phyloP scores from a whole-genome alignment of 2,797 vertebrate genomes.

The Tapirus indicus region DNA sequence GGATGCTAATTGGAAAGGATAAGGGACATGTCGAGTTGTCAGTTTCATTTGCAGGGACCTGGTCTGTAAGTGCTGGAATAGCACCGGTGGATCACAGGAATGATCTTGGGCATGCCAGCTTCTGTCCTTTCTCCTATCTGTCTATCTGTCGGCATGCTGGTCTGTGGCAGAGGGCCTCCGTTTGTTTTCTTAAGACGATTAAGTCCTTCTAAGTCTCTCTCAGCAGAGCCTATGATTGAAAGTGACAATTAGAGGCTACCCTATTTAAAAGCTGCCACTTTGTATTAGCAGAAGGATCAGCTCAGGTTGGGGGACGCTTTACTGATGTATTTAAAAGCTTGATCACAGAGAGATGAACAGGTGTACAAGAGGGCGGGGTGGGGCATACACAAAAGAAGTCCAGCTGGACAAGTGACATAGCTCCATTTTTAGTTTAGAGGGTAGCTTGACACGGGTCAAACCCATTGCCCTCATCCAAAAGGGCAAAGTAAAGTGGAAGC shows the following conservation, averaged over 20 bases:
- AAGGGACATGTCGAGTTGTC: conserved; percentile 86
- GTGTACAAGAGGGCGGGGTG: accelerated
- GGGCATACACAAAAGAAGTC: background rate
- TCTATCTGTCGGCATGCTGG: conserved; percentile 63
- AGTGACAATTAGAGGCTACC: conserved; percentile 88
- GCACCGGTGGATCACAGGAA: conserved; percentile 70
- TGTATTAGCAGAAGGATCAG: conserved; percentile 86
- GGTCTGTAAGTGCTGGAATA: conserved; percentile 57
- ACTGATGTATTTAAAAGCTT: conserved; percentile 79
- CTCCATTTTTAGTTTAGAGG: background rate
- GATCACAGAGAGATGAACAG: conserved; percentile 79
- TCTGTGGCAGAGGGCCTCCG: conserved; percentile 64
- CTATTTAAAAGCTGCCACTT: conserved; percentile 90
- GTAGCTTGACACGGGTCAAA: background rate
- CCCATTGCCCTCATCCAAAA: background rate
- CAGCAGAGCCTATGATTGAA: conserved; percentile 87
- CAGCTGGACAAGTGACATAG: background rate
- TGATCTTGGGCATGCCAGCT: conserved; percentile 83
- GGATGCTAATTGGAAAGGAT: conserved; percentile 85
- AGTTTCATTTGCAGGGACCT: conserved; percentile 72
- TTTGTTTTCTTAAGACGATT: conserved; percentile 89
- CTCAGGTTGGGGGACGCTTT: conserved; percentile 85
- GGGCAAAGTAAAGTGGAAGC: background rate
- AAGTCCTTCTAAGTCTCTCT: conserved; percentile 88
- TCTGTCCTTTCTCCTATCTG: conserved; percentile 72